Evolutionary conservation across 2,113 vertebrate species (phyloP).

Genomic region (Paramormyrops kingsleyae): DNA sequence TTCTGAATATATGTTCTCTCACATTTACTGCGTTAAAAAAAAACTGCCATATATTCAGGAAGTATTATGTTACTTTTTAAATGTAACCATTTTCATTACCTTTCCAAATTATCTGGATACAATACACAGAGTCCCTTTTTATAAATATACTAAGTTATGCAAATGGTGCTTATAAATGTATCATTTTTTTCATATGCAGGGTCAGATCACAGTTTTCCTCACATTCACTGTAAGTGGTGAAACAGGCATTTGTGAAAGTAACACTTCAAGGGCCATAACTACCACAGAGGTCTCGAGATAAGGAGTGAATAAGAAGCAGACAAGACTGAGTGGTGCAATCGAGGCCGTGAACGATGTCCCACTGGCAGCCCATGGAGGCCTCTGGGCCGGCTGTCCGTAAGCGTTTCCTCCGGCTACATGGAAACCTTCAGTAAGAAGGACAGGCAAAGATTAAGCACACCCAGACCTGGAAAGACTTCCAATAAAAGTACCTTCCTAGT

Average conservation of each 20-base stretch:
- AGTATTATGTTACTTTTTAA: neutral
- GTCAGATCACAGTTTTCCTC: neutral
- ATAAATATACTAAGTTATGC: slow-evolving; percentile 2
- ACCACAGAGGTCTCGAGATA: neutral
- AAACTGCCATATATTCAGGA: neutral
- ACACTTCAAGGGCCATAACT: neutral
- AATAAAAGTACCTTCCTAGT: neutral
- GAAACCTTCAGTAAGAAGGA: neutral
- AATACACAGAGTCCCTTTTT: neutral
- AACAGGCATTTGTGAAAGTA: neutral
- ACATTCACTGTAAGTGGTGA: neutral
- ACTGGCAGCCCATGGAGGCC: neutral
- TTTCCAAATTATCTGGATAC: neutral
- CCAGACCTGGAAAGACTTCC: neutral
- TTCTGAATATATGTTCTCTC: neutral
- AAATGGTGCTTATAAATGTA: neutral
- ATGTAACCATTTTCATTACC: neutral
- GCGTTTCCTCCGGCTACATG: neutral
- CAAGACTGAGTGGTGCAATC: neutral
- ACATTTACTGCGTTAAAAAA: neutral
- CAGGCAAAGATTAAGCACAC: neutral
- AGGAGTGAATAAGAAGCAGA: neutral
- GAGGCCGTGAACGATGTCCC: neutral
- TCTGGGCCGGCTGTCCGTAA: neutral
- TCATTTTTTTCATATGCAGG: neutral